Evolutionary conservation across 1,140 invertebrate species (phyloP), one percentile per base, ranked within the genome.

Genomic region (Maniola jurtina): DNA sequence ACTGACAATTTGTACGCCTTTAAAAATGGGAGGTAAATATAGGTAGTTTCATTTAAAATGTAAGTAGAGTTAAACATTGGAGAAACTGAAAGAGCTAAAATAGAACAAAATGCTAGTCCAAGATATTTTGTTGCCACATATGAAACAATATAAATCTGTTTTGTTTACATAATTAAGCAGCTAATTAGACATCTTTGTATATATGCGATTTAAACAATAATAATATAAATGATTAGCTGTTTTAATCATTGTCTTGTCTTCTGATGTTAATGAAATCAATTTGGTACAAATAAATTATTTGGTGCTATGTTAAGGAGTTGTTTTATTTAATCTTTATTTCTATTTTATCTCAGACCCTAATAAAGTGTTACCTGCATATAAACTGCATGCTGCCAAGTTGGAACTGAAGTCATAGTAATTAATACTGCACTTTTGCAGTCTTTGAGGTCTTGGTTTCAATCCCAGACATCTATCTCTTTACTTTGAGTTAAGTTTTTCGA

Each of bases 251-350:
- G 25, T 10, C 38, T 62, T 66, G 61, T 59, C 58, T 66, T 60
- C 42, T 52, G 34, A 16, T 14, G 50, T 68, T 57, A 62, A 65
- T 71, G 71, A 70, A 77, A 70, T 70, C 42, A 70, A 64, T 77
- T 70, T 66, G 70, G 63, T 73, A 77, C 68, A 69, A 79, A 81
- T 88, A 87, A 88, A 86, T 86, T 85, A 80, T 84, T 88, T 84
- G 84, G 86, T 88, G 84, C 86, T 88, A 88, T 77, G 65, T 78
- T 77, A 38, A 48, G 14, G 13, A 54, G 36, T 75, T 72, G 45
- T 80, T 81, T 80, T 71, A 75, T 70, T 76, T 63, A 61, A 50
- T 13, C 15, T 16, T 25, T 50, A 42, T 1, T 5, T 42, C 8
- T 42, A 42, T 42, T 42, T 42, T 42, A 8, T 42, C 8, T 42